phyloP scores from a whole-genome alignment of 2,113 vertebrate genomes.

The Azemiops feae region DNA sequence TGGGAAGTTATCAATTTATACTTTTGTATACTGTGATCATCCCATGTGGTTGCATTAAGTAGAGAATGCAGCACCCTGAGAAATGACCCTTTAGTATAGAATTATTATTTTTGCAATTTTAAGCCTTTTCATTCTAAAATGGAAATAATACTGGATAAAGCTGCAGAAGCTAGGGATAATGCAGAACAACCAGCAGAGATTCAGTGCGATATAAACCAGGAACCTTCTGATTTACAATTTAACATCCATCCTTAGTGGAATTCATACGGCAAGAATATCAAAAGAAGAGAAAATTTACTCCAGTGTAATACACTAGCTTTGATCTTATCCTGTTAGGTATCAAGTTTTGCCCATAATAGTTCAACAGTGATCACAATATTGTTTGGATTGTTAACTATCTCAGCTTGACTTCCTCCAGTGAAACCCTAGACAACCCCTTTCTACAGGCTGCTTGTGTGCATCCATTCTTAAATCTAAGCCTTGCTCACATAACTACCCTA shows the following conservation, averaged over 20 bases:
- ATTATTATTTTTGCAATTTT: not conserved
- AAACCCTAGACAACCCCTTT: not conserved
- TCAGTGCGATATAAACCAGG: not conserved
- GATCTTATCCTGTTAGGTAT: not conserved
- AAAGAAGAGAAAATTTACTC: not conserved
- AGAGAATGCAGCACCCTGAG: not conserved
- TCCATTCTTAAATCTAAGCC: not conserved
- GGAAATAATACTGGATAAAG: not conserved
- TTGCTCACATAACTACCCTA: not conserved
- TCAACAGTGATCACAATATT: not conserved
- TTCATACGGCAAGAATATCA: not conserved
- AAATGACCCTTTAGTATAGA: not conserved
- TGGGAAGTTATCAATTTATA: not conserved
- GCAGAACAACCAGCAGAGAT: conserved; percentile 1
- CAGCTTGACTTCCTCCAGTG: not conserved
- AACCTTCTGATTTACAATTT: not conserved
- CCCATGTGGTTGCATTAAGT: not conserved
- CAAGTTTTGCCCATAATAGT: not conserved
- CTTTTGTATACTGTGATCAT: not conserved
- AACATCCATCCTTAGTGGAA: not conserved
- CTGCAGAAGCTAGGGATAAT: not conserved
- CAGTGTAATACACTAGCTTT: not conserved
- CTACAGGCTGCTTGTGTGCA: not conserved
- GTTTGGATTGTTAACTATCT: not conserved
- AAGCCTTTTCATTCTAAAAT: not conserved